Base-by-base conservation (phyloP, 1,140 invertebrate genomes). In the Penaeus chinensis region DNA sequence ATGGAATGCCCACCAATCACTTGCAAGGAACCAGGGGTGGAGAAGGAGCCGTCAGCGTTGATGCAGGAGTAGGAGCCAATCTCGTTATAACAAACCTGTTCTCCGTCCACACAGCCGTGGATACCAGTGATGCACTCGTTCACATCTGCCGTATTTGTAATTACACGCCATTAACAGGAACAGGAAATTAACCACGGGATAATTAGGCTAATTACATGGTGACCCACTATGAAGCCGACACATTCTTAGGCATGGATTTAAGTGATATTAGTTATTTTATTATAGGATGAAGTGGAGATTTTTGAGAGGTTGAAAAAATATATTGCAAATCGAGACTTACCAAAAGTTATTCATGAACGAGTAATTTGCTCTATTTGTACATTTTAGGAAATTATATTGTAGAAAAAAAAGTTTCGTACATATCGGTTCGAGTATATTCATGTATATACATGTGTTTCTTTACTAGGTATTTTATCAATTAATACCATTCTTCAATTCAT, bases 51-150 rank as follows among this genome's bases (percentile, higher is more conserved):
- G 66, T 91, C 90, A 4, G 81, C 74, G 71, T 88, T 90, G 74
- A 95, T 93, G 88, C 95, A 96, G 66, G 94, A 93, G 91, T 94
- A 96, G 42, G 93, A 94, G 3, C 95, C 95, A 74, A 94, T 93
- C 0, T 94, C 95, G 90, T 96, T 96, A 32, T 95, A 93, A 89
- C 95, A 96, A 83, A 94, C 93, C 90, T 95, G 94, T 3, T 93
- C 94, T 5, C 94, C 92, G 37, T 91, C 91, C 63, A 94, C 94
- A 91, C 96, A 96, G 86, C 95, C 93, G 89, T 95, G 93, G 47
- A 92, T 91, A 19, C 93, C 92, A 78, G 93, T 92, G 2, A 92
- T 89, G 90, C 96, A 96, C 92, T 96, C 96, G 90, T 96, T 94
- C n/a, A 96, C 93, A 92, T 96, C 95, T 95, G 91, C 37, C 69